Base-by-base conservation (phyloP, 1,140 invertebrate species). In the Zaprionus capensis region DNA sequence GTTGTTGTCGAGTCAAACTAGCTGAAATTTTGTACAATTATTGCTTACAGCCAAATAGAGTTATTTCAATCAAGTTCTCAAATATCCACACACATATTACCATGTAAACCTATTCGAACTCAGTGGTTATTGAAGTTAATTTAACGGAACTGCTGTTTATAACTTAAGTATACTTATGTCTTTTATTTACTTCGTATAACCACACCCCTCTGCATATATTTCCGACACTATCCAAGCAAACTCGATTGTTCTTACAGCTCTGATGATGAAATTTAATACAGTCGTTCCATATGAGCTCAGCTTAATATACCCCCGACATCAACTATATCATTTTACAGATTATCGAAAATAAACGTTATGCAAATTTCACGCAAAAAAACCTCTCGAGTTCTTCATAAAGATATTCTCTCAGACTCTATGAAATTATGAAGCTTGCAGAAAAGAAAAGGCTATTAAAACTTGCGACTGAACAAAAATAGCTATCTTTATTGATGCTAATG, bases 311-410 rank as follows among this genome's bases (percentile, higher is more conserved):
- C 2, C 20, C 2, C 44, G 11, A 22, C 9, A 24, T 22, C 20
- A 51, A 51, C 20, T 24, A 51, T 51, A 51, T 51, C 46, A 24
- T 20, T 24, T 51, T 51, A 51, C 46, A 22, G 17, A 51, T 51
- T 22, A 24, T 24, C 9, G 20, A 24, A 46, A 51, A 49, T 49
- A 49, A 49, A 22, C 46, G 17, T 51, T 51, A 51, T 51, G 46
- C 46, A 24, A 51, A 51, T 20, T 22, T 24, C 4, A 20, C 17
- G 4, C 22, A 49, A 22, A 49, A 51, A 22, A 51, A 22, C 11
- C 9, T 51, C 5, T 12, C 11, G 46, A 24, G 20, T 51, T 51
- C 46, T 24, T 51, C 5, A 22, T 22, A 11, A 49, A 22, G 46
- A 22, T 22, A 22, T 22, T 49, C 46, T 7, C 9, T 34, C 9